phyloP scores from a whole-genome alignment of 2,888 invertebrate genomes.

The Melitaea athalia region DNA sequence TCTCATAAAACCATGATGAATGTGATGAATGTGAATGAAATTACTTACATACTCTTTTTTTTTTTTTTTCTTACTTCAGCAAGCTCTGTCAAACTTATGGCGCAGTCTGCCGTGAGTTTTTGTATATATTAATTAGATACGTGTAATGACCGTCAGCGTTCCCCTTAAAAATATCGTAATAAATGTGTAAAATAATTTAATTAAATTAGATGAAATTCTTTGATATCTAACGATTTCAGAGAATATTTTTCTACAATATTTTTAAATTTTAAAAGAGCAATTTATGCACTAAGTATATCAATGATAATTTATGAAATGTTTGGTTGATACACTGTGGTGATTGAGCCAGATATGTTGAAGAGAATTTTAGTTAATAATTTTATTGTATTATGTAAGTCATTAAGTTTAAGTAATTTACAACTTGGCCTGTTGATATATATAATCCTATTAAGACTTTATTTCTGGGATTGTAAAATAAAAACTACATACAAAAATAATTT shows the following conservation, averaged over 20 bases:
- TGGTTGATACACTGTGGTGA: slow-evolving; percentile 77
- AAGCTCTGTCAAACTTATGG: slow-evolving; percentile 2
- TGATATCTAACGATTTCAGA: slow-evolving; percentile 70
- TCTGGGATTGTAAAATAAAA: slow-evolving; percentile 83
- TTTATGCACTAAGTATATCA: slow-evolving; percentile 76
- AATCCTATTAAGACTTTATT: slow-evolving; percentile 82
- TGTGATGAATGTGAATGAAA: too few relatives aligned
- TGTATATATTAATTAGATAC: slow-evolving; percentile 16
- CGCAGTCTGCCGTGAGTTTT: slow-evolving; percentile 35
- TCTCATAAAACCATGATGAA: too few relatives aligned
- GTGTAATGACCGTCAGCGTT: slow-evolving; percentile 24
- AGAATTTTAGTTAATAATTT: slow-evolving; percentile 82
- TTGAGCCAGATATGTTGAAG: slow-evolving; percentile 81
- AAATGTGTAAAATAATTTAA: slow-evolving; percentile 54
- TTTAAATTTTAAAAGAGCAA: slow-evolving; percentile 73
- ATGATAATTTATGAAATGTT: slow-evolving; percentile 67
- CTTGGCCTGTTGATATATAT: slow-evolving; percentile 82
- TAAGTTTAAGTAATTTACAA: slow-evolving; percentile 83
- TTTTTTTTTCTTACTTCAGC: neutral
- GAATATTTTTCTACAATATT: slow-evolving; percentile 82
- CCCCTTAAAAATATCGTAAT: slow-evolving; percentile 41
- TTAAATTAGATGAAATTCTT: slow-evolving; percentile 67
- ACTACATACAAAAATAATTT: slow-evolving; percentile 55
- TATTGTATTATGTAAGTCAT: slow-evolving; percentile 82
- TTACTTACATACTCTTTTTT: neutral